phyloP scores from a whole-genome alignment of 2,888 invertebrate species.

The Lycaena phlaeas region DNA sequence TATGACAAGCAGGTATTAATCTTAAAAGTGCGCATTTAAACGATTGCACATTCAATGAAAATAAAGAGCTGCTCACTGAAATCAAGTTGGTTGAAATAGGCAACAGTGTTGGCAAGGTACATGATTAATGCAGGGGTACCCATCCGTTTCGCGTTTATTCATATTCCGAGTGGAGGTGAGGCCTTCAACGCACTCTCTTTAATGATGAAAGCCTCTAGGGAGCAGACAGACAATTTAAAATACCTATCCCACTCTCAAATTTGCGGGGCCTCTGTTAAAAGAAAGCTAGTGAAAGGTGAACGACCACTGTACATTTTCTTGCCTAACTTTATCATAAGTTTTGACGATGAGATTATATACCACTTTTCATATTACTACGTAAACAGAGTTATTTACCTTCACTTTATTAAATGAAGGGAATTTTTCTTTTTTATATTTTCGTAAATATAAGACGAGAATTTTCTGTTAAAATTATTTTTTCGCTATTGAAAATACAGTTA shows the following conservation, averaged over 20 bases:
- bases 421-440: not conserved
- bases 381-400: slow-evolving; percentile 2
- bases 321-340: slow-evolving; percentile 14
- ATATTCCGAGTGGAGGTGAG: slow-evolving; percentile 27
- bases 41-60: no score
- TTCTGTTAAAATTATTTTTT: no score
- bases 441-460: no score
- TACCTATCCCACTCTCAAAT: slow-evolving; percentile 25
- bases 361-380: not conserved
- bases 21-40: no score
- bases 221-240: slow-evolving; percentile 27
- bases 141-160: slow-evolving; percentile 31
- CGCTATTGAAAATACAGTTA: no score
- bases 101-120: slow-evolving; percentile 16
- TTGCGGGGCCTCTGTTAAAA: slow-evolving; percentile 23
- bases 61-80: not conserved
- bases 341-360: slow-evolving; percentile 1
- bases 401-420: slow-evolving; percentile 4
- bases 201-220: slow-evolving; percentile 30
- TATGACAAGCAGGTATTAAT: no score
- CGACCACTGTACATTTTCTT: slow-evolving; percentile 21
- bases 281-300: slow-evolving; percentile 23
- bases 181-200: slow-evolving; percentile 36
- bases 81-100: slow-evolving; percentile 8
- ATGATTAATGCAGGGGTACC: slow-evolving; percentile 34